These are phyloP conservation scores for Gallinago jamesoni DNA, from an alignment of 2,113 vertebrate genomes.

Conservation along the genomic window DNA sequence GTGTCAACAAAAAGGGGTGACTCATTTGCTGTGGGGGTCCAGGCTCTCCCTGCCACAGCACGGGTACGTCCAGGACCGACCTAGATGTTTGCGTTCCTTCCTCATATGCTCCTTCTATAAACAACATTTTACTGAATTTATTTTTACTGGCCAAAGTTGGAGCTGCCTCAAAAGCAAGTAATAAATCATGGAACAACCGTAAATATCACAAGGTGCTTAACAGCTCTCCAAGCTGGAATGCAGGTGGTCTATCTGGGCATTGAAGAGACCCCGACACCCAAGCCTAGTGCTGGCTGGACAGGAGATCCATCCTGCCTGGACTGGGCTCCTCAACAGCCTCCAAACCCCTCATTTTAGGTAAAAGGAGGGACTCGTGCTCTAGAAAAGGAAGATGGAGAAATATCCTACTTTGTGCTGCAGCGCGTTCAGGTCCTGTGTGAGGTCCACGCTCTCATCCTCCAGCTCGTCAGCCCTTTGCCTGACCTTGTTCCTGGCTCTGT, in stretches of 20 bases:
- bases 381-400: neutral
- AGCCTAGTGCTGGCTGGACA: neutral
- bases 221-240: neutral
- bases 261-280: neutral
- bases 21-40: neutral
- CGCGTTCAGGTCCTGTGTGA: conserved; percentile 70
- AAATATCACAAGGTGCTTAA: neutral
- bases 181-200: neutral
- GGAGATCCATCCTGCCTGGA: neutral
- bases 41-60: neutral
- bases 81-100: neutral
- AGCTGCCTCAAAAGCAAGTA: neutral
- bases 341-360: neutral
- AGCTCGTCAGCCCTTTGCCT: conserved; percentile 73
- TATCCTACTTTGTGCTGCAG: conserved; percentile 81
- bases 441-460: conserved; percentile 75
- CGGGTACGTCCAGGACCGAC: rapidly evolving
- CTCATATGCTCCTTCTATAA: neutral
- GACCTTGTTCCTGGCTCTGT: conserved; percentile 62
- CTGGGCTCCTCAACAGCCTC: neutral
- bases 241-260: neutral
- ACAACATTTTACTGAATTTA: neutral
- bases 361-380: neutral
- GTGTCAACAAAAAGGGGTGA: neutral
- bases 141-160: neutral